Base-by-base conservation (phyloP, 2,888 invertebrate species). In the Lochmaea crataegi region DNA sequence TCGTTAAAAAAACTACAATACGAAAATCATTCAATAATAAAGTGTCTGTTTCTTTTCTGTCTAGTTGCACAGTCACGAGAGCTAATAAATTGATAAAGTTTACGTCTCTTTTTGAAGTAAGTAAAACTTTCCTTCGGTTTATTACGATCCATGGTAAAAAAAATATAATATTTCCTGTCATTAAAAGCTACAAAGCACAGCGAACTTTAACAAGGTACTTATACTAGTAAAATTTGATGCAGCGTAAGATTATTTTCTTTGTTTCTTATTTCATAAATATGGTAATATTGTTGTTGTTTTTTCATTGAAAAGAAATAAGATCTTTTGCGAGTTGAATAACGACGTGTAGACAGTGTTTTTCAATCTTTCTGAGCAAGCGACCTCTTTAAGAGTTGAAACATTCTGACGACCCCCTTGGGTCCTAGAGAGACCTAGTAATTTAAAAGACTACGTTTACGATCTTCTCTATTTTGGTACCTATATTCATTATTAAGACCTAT, bases 21-120 rank as follows among this genome's bases (percentile, higher is more conserved):
- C 26, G 56, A 71, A 71, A 68, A 68, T 57, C 18, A 48, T 61
- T 16, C 69, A 45, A 65, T 65, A 65, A 68, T 72, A 71, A 74
- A 69, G 51, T 66, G 48, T 66, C 26, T 72, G 65, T 72, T 68
- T 68, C 64, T 64, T 64, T 70, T 57, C 48, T 57, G 57, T 70
- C 64, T 64, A 65, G 45, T 14, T 41, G 12, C 16, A 65, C 12
- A 64, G 38, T 64, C 70, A 42, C 56, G 57, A 67, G 42, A 18
- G n/a, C 18, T 53, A 67, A 57, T 38, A 51, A 51, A 66, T 56
- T 57, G 16, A 42, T 22, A 58, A 67, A 66, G 18, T 56, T 56
- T 16, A 57, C n/a, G 26, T 65, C 26, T 65, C 63, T 38, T 53
- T 56, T 42, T 63, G n/a, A 42, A 61, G 5, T 42, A 22, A 63